Percentiles rank a stretch among this genome's conserved stretches.
These are phyloP conservation scores for Neodiprion virginianus DNA, from an alignment of 1,140 invertebrate species.

Conservation along the genomic window DNA sequence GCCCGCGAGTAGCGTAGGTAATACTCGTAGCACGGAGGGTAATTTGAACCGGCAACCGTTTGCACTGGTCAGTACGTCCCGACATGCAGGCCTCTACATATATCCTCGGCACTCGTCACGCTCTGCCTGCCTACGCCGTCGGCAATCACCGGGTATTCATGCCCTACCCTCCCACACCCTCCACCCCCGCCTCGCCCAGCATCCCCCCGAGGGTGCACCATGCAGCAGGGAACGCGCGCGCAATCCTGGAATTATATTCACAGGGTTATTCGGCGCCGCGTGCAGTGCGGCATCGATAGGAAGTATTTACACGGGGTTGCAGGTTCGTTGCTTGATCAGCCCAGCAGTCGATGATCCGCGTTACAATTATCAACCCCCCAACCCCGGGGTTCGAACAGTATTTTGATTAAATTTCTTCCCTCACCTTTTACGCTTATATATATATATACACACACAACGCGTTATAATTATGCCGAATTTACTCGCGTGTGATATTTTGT, in stretches of 20 bases:
- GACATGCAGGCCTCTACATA: background rate
- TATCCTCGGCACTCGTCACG: background rate
- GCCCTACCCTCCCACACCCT: background rate
- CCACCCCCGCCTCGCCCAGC: too few species aligned
- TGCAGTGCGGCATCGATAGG: background rate
- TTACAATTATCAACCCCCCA: background rate
- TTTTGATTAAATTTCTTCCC: too few species aligned
- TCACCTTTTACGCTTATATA: too few species aligned
- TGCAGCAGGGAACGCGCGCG: background rate
- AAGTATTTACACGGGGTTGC: background rate
- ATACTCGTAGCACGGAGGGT: background rate
- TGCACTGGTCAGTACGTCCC: background rate
- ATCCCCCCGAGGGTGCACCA: background rate
- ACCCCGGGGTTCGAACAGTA: background rate
- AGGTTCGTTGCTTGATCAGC: background rate
- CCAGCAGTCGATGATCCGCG: background rate
- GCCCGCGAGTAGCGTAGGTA: background rate
- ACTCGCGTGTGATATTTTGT: too few species aligned
- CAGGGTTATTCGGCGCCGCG: background rate
- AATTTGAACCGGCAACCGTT: slow-evolving; percentile 7
- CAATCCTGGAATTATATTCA: background rate
- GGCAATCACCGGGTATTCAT: slow-evolving; percentile 6
- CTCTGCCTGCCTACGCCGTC: background rate
- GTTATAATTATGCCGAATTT: too few species aligned
- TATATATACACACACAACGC: too few species aligned